Evolutionary conservation across 2,888 invertebrate species (phyloP).

Genomic region (Ectemnius lituratus): DNA sequence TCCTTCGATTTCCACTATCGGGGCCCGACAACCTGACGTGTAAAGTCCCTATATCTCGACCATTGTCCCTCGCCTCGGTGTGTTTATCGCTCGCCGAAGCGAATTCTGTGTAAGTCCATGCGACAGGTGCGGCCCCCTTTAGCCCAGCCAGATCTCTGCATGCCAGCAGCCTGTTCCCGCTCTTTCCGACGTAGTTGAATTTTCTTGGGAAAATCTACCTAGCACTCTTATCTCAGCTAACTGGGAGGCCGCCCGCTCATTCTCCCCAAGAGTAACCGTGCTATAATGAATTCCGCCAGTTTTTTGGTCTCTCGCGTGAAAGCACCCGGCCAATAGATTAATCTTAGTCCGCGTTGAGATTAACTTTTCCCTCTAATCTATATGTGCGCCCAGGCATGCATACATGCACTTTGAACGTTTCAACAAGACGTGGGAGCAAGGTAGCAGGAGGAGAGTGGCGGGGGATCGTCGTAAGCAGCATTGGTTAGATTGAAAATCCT

Average conservation of each 20-base stretch:
- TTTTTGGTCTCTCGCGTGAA: constrained; percentile 3
- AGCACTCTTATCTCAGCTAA: background rate
- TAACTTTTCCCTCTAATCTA: background rate
- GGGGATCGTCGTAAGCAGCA: constrained; percentile 34
- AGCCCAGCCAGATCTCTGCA: background rate
- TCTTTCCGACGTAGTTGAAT: background rate
- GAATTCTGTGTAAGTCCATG: background rate
- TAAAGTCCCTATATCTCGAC: constrained; percentile 12
- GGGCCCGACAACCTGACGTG: constrained; percentile 28
- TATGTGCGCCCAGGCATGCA: background rate
- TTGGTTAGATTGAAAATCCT: constrained; percentile 37
- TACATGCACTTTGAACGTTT: background rate
- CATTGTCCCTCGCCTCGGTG: constrained; percentile 28
- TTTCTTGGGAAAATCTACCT: background rate
- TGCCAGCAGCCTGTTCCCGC: background rate
- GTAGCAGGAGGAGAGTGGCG: constrained; percentile 15
- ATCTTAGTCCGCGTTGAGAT: constrained; percentile 2
- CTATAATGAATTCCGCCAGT: background rate
- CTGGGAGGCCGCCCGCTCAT: background rate
- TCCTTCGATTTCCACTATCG: constrained; percentile 66
- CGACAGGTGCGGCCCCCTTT: constrained; percentile 9
- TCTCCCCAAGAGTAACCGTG: too few species aligned
- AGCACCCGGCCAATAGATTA: constrained; percentile 8
- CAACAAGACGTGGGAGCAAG: constrained; percentile 5
- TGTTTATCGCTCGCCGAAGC: constrained; percentile 9